phyloP scores from a whole-genome alignment of 2,113 vertebrate species.

The Elephas maximus region DNA sequence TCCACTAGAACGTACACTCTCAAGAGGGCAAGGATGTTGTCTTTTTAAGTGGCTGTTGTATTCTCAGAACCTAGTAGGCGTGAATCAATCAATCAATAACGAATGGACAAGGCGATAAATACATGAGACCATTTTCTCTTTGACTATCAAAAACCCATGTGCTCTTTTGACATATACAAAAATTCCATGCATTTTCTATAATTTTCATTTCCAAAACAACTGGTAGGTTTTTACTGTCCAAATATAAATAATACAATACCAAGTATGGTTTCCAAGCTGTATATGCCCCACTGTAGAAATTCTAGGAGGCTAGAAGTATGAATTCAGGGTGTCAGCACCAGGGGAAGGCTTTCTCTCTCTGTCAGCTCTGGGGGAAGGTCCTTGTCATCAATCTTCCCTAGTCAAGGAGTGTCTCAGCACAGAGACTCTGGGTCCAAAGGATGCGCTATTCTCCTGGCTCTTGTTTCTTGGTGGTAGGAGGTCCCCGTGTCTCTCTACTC shows the following conservation, averaged over 20 bases:
- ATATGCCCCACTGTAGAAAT: not conserved
- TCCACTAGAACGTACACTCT: not conserved
- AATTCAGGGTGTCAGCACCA: too few relatives aligned
- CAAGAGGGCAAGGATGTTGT: not conserved
- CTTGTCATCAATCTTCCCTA: too few relatives aligned
- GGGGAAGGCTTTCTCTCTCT: too few relatives aligned
- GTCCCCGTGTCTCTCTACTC: too few relatives aligned
- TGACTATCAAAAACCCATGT: not conserved
- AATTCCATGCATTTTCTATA: not conserved
- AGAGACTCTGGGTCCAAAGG: too few relatives aligned
- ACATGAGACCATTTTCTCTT: not conserved
- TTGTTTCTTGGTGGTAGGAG: too few relatives aligned
- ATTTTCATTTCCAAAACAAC: not conserved
- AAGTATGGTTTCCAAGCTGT: not conserved
- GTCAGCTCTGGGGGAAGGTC: too few relatives aligned
- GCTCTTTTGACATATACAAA: not conserved
- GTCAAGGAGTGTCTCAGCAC: too few relatives aligned
- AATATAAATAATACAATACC: not conserved
- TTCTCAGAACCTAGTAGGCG: not conserved
- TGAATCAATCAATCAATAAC: not conserved
- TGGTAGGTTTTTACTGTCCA: not conserved
- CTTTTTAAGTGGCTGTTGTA: too few relatives aligned
- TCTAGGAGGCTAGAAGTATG: too few relatives aligned
- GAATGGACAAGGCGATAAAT: not conserved
- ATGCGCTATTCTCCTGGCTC: too few relatives aligned